A percentile compares a stretch with the other conserved stretches of the same genome.
Evolutionary conservation across 2,888 invertebrate genomes (phyloP).

Genomic region (Hermodice carunculata): DNA sequence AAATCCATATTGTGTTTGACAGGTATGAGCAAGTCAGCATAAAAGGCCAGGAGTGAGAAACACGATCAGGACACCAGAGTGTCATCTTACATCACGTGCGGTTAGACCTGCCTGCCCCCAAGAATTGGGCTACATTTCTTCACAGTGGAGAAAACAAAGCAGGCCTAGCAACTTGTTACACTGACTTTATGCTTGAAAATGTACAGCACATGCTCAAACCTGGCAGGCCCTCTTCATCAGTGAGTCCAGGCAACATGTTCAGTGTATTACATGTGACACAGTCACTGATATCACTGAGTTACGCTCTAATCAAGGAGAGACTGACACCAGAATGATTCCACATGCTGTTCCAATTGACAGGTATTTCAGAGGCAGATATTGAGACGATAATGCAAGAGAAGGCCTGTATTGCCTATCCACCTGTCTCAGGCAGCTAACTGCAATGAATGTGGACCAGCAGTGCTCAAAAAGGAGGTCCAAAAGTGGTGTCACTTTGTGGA

Average conservation of each 20-base stretch:
- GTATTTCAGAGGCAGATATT: too few relatives aligned
- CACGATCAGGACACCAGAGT: too few relatives aligned
- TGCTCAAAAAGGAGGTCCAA: too few relatives aligned
- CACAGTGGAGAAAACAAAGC: not conserved
- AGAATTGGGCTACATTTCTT: not conserved
- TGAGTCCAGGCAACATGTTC: not conserved
- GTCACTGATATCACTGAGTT: not conserved
- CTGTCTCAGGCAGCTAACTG: too few relatives aligned
- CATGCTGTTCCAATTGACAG: too few relatives aligned
- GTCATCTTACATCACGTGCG: not conserved
- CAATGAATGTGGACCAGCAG: too few relatives aligned
- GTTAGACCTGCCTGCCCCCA: not conserved
- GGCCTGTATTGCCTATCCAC: too few relatives aligned
- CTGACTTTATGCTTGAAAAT: not conserved
- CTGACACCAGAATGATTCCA: slow-evolving; percentile 6
- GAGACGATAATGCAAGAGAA: too few relatives aligned
- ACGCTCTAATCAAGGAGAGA: slow-evolving; percentile 1
- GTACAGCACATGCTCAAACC: too few relatives aligned
- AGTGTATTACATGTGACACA: not conserved
- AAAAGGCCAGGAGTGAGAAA: slow-evolving; percentile 1
- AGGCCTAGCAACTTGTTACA: not conserved
- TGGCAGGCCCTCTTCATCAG: too few relatives aligned
- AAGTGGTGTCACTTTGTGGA: too few relatives aligned
- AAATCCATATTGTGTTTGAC: slow-evolving; percentile 8
- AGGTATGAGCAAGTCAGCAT: not conserved